phyloP scores from a whole-genome alignment of 2,113 vertebrate genomes.

The Myotis davidii region DNA sequence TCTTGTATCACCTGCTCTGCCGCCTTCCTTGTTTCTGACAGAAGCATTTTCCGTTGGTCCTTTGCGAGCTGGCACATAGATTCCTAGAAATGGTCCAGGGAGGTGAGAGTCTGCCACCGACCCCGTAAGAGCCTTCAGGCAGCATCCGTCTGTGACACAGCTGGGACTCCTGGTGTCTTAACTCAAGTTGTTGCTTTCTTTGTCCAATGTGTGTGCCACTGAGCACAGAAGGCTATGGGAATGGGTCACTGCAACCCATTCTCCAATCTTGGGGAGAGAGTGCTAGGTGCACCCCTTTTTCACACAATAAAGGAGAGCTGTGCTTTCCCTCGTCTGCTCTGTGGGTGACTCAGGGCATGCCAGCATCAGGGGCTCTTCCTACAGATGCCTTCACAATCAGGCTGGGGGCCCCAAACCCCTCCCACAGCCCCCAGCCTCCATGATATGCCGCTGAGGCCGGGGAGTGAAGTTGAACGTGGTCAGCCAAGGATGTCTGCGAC shows the following conservation, averaged over 20 bases:
- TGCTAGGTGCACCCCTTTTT: not conserved
- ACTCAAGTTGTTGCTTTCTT: not conserved
- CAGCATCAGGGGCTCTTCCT: not conserved
- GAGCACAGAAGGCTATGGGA: not conserved
- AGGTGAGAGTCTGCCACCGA: rapidly evolving
- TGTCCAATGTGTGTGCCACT: not conserved
- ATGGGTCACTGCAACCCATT: not conserved
- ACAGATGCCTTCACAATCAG: not conserved
- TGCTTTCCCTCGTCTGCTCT: not conserved
- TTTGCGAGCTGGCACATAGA: slow-evolving; percentile 83
- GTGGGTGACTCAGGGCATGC: not conserved
- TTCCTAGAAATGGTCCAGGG: slow-evolving; percentile 83
- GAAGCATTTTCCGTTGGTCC: slow-evolving; percentile 86
- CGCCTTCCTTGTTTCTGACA: slow-evolving; percentile 85
- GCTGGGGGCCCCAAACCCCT: not conserved
- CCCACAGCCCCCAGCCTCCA: not conserved
- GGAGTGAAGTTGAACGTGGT: slow-evolving; percentile 67
- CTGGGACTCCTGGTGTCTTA: not conserved
- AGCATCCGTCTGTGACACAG: not conserved
- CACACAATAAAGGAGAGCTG: not conserved
- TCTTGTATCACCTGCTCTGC: slow-evolving; percentile 91
- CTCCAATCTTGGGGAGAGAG: not conserved
- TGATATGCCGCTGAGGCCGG: not conserved
- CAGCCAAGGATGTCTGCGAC: not conserved
- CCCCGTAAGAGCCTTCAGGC: rapidly evolving